phyloP scores from a whole-genome alignment of 2,888 invertebrate genomes.

The Sclerodermus sp. region DNA sequence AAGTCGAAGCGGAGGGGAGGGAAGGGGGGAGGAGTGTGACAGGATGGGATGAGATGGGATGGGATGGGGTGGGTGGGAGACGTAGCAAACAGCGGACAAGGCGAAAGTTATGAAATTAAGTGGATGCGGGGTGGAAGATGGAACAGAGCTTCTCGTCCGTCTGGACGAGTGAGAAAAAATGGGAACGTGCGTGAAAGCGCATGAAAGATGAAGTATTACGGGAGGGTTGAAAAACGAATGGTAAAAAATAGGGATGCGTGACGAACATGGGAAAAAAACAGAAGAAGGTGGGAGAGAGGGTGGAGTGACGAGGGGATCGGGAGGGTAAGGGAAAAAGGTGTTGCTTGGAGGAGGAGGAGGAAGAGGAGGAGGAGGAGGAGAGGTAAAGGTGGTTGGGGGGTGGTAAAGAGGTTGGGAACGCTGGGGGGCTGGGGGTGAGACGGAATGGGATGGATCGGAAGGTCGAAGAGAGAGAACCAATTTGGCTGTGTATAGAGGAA shows the following conservation, averaged over 20 bases:
- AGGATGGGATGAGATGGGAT: too few species aligned
- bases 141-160: neutral
- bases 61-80: too few species aligned
- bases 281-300: slow-evolving; percentile 14
- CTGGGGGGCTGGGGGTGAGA: slow-evolving; percentile 5
- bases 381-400: too few species aligned
- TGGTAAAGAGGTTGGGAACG: neutral
- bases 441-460: neutral
- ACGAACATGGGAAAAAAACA: slow-evolving; percentile 10
- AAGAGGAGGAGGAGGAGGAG: slow-evolving; percentile 12
- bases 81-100: slow-evolving; percentile 1
- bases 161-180: slow-evolving; percentile 19
- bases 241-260: slow-evolving; percentile 13
- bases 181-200: slow-evolving; percentile 13
- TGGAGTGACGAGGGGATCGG: slow-evolving; percentile 7
- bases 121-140: slow-evolving; percentile 8
- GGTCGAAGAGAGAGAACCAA: slow-evolving; percentile 17
- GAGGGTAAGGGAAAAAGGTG: slow-evolving; percentile 4
- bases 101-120: neutral
- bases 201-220: slow-evolving; percentile 10
- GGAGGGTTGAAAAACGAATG: slow-evolving; percentile 18
- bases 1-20: neutral
- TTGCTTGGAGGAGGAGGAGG: slow-evolving; percentile 11
- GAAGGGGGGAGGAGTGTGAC: neutral
- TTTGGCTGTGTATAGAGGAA: slow-evolving; percentile 34